phyloP scores from a whole-genome alignment of 2,113 vertebrate genomes.

The Ceyx melanurus region DNA sequence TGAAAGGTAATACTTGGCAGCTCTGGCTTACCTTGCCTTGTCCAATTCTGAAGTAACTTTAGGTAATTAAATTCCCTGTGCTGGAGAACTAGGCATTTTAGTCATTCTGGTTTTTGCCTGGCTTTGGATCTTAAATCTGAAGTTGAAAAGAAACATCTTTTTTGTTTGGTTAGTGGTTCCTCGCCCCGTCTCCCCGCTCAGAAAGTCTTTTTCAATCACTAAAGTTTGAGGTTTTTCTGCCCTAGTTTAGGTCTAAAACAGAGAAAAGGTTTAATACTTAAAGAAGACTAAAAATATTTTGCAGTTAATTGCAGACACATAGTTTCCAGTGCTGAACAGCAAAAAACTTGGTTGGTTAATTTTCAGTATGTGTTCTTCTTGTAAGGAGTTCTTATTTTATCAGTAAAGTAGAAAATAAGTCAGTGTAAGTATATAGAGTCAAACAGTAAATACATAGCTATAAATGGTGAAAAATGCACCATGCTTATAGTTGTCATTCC shows the following conservation, averaged over 20 bases:
- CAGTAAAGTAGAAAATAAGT: background rate
- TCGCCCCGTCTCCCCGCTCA: background rate
- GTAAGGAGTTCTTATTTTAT: background rate
- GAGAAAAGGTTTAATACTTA: background rate
- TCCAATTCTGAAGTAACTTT: background rate
- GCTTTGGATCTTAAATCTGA: background rate
- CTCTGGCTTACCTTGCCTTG: background rate
- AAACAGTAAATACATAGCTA: background rate
- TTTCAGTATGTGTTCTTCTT: background rate
- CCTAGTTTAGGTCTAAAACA: background rate
- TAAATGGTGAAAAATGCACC: background rate
- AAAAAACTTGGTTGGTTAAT: background rate
- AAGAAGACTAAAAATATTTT: background rate
- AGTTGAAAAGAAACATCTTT: slow-evolving; percentile 12
- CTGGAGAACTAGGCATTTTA: background rate
- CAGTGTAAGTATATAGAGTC: background rate
- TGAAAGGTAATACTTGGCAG: background rate
- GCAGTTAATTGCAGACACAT: background rate
- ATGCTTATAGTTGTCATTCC: background rate
- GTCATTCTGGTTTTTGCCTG: slow-evolving; percentile 35
- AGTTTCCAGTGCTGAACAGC: background rate
- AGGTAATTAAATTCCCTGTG: background rate
- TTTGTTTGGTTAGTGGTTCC: slow-evolving; percentile 5
- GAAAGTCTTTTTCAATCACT: background rate
- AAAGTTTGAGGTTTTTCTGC: background rate